Evolutionary conservation across 2,797 vertebrate species (phyloP).

Genomic region (Benthosema pterotum): DNA sequence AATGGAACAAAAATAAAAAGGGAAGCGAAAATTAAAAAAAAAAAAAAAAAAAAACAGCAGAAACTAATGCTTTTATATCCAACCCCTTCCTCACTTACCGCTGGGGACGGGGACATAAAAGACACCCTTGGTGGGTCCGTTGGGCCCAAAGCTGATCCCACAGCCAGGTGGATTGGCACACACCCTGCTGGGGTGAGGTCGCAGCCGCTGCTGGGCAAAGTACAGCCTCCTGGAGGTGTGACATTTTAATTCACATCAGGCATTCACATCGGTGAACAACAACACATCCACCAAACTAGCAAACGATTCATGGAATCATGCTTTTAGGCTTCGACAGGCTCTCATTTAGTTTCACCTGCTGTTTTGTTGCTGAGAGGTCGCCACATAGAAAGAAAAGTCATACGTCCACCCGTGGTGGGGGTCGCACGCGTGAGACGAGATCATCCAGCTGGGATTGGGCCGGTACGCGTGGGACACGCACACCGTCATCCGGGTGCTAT

Average conservation of each 20-base stretch:
- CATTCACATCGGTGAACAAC: constrained; percentile 25
- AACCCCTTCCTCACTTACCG: constrained; percentile 57
- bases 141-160: constrained; percentile 85
- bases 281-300: constrained; percentile 9
- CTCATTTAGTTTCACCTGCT: constrained; percentile 82
- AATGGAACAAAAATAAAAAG: constrained; percentile 21
- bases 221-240: constrained; percentile 85
- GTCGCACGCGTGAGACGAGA: constrained; percentile 90
- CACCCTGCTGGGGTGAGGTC: constrained; percentile 91
- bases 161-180: constrained; percentile 88
- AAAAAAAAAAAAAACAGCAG: too few relatives aligned
- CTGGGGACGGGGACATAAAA: constrained; percentile 82
- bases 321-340: not conserved
- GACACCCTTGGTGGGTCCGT: constrained; percentile 89
- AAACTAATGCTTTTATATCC: constrained; percentile 16
- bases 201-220: constrained; percentile 90
- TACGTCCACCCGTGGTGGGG: constrained; percentile 87
- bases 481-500: constrained; percentile 94
- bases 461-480: constrained; percentile 95
- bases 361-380: constrained; percentile 84
- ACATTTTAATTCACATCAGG: constrained; percentile 23
- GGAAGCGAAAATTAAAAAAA: too few relatives aligned
- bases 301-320: not conserved
- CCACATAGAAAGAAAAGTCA: constrained; percentile 95
- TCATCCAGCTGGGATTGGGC: constrained; percentile 94